A percentile compares a stretch with the other conserved stretches of the same genome.
These are phyloP conservation scores for Nettapus auritus DNA, from an alignment of 2,113 vertebrate species.

Conservation along the genomic window DNA sequence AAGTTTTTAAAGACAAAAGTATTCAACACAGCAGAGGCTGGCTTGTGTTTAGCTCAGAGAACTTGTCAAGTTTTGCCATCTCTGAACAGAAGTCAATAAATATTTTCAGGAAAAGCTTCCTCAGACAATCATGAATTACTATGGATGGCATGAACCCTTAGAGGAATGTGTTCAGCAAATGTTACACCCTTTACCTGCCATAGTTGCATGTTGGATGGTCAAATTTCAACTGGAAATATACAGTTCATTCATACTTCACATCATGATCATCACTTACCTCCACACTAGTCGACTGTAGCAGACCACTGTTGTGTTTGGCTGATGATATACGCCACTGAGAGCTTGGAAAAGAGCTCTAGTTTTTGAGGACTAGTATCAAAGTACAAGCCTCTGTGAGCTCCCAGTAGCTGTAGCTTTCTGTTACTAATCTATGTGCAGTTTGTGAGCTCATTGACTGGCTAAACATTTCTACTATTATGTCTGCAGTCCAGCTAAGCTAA, in stretches of 20 bases:
- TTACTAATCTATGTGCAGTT: not conserved
- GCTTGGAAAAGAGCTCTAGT: not conserved
- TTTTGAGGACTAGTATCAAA: not conserved
- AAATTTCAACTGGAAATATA: not conserved
- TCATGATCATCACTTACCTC: not conserved
- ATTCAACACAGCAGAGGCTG: not conserved
- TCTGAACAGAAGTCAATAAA: not conserved
- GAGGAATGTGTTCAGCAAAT: not conserved
- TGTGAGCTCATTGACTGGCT: not conserved
- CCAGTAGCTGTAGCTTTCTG: not conserved
- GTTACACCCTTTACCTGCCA: not conserved
- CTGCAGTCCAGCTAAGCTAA: not conserved
- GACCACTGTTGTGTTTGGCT: not conserved
- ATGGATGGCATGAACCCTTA: not conserved
- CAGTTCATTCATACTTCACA: not conserved
- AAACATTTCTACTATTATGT: not conserved
- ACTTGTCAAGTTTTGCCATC: not conserved
- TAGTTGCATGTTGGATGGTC: too few species aligned
- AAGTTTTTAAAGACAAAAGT: not conserved
- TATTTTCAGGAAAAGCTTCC: not conserved
- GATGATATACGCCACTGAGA: not conserved
- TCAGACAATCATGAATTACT: not conserved
- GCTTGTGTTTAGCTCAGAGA: not conserved
- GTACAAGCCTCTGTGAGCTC: not conserved
- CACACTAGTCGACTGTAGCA: too few species aligned